Evolutionary conservation across 1,140 invertebrate species (phyloP).

Genomic region (Parasteatoda tepidariorum): DNA sequence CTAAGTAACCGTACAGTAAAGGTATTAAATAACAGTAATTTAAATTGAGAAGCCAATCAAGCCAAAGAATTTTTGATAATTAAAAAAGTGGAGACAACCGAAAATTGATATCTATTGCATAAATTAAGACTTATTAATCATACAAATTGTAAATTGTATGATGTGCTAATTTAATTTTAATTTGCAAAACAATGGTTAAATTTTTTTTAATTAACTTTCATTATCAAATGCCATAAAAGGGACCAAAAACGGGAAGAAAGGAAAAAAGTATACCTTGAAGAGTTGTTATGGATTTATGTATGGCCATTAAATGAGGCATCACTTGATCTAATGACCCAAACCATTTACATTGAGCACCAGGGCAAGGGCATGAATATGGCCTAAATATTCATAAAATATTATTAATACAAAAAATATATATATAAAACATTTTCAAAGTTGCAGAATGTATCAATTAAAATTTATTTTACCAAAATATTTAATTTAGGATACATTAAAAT

Average conservation of each 20-base stretch:
- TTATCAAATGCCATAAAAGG: no score
- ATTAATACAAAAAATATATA: conserved; percentile 7
- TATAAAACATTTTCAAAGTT: neutral
- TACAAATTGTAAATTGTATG: no score
- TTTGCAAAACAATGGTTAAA: no score
- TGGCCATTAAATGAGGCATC: conserved; percentile 97
- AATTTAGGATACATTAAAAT: neutral
- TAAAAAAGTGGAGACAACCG: no score
- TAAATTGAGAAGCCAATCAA: no score
- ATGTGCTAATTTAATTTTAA: no score
- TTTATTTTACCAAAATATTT: neutral
- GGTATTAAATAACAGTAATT: no score
- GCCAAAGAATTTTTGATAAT: no score
- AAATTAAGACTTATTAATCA: no score
- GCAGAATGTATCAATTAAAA: neutral
- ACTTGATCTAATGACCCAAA: conserved; percentile 95
- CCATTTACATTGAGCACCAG: conserved; percentile 99
- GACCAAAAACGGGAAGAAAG: neutral
- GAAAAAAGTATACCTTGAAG: conserved; percentile 74
- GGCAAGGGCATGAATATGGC: conserved; percentile 97
- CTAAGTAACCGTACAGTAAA: no score
- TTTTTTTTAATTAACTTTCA: no score
- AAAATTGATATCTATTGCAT: no score
- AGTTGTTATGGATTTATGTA: conserved; percentile 99
- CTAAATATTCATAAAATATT: conserved; percentile 72